phyloP scores from a whole-genome alignment of 2,113 vertebrate genomes.

The Chauna torquata region DNA sequence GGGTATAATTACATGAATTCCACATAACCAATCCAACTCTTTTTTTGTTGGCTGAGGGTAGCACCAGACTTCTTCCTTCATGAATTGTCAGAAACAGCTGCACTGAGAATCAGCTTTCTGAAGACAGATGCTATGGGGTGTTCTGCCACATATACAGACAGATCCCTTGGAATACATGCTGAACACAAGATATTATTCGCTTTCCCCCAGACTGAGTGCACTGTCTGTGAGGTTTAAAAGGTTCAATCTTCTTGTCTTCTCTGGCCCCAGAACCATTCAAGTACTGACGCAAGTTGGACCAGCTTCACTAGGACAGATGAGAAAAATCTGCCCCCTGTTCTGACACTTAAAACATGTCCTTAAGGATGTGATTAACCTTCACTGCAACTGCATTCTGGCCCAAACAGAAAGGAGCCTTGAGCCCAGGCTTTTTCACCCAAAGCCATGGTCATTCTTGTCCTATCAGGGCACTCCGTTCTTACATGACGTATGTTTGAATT shows the following conservation, averaged over 20 bases:
- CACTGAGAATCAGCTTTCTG: not conserved
- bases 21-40: not conserved
- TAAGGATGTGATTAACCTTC: not conserved
- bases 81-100: constrained; percentile 1
- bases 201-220: not conserved
- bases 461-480: not conserved
- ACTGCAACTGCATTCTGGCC: not conserved
- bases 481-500: not conserved
- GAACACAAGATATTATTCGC: not conserved
- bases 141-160: not conserved
- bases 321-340: not conserved
- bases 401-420: not conserved
- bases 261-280: not conserved
- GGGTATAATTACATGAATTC: not conserved
- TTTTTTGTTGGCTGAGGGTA: not conserved
- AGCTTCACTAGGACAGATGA: not conserved
- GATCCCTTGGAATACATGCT: not conserved
- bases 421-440: not conserved
- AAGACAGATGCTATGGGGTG: not conserved
- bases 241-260: not conserved
- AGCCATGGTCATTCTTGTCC: not conserved
- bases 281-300: not conserved
- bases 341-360: not conserved
- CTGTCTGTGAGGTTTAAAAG: not conserved
- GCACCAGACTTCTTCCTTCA: not conserved